A percentile compares a stretch with the other conserved stretches of the same genome.
These are phyloP conservation scores for Gryllus longicercus DNA, from an alignment of 2,888 invertebrate species.

Conservation along the genomic window DNA sequence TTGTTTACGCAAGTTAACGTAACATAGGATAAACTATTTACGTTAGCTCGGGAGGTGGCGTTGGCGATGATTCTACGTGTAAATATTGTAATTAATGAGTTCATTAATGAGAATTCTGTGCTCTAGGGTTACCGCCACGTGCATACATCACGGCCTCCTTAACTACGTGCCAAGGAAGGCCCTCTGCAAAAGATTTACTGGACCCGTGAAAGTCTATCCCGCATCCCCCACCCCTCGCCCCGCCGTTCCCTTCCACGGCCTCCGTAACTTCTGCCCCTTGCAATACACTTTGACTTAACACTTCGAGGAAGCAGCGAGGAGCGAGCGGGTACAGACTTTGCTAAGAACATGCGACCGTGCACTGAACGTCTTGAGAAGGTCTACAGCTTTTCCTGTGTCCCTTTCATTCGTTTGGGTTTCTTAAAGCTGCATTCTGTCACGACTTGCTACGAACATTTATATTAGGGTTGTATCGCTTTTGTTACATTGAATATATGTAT, in stretches of 20 bases:
- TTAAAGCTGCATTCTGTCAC: no score
- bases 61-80: background rate
- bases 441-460: no score
- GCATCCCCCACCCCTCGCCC: background rate
- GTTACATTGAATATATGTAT: no score
- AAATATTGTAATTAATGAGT: slow-evolving; percentile 17
- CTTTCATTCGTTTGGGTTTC: no score
- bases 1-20: slow-evolving; percentile 9
- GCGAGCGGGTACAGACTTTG: no score
- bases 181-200: slow-evolving; percentile 1
- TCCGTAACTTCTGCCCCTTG: background rate
- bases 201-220: slow-evolving; percentile 10
- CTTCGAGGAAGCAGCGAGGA: no score
- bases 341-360: no score
- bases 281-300: background rate
- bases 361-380: no score
- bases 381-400: no score
- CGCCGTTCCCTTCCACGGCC: background rate
- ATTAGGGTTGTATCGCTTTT: no score
- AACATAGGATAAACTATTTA: slow-evolving; percentile 17
- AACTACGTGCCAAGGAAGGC: slow-evolving; percentile 1
- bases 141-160: slow-evolving; percentile 17
- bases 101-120: slow-evolving; percentile 17
- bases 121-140: slow-evolving; percentile 17
- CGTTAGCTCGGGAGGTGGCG: background rate